These are phyloP conservation scores for Cichlasoma orientale DNA, from an alignment of 2,797 vertebrate genomes.

Conservation along the genomic window DNA sequence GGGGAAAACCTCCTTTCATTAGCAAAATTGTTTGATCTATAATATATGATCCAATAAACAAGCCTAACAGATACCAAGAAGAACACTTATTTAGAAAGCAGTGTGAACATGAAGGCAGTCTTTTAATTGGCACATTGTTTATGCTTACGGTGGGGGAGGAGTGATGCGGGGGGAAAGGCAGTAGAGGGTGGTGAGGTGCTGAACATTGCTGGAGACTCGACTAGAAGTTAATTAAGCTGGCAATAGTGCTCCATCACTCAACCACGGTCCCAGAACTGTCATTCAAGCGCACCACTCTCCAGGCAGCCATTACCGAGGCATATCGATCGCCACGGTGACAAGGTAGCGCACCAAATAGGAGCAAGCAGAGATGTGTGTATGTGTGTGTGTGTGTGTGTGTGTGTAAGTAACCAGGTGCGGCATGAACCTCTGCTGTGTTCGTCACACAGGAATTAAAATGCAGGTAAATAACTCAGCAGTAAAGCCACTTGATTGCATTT, in stretches of 20 bases:
- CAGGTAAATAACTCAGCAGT: conserved; percentile 72
- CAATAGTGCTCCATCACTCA: conserved; percentile 73
- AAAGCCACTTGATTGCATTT: conserved; percentile 73
- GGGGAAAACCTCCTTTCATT: conserved; percentile 40
- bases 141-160: conserved; percentile 27
- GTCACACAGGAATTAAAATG: conserved; percentile 74
- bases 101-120: conserved; percentile 9
- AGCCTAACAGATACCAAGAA: conserved; percentile 7
- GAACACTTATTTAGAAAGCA: conserved; percentile 43
- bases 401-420: conserved; percentile 5
- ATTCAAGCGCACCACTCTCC: conserved; percentile 70
- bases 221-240: conserved; percentile 79
- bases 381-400: neutral
- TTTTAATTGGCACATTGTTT: conserved; percentile 67
- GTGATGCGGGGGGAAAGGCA: conserved; percentile 1
- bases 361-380: conserved; percentile 28
- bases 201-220: conserved; percentile 67
- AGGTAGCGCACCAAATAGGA: conserved; percentile 54
- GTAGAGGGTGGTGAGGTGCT: conserved; percentile 13
- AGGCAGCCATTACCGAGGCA: conserved; percentile 71
- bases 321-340: conserved; percentile 74
- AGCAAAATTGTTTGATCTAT: conserved; percentile 56
- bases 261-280: conserved; percentile 63
- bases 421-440: neutral
- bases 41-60: conserved; percentile 39